Base-by-base conservation (phyloP, 1,140 invertebrate genomes). In the Polypedilum pembai region DNA sequence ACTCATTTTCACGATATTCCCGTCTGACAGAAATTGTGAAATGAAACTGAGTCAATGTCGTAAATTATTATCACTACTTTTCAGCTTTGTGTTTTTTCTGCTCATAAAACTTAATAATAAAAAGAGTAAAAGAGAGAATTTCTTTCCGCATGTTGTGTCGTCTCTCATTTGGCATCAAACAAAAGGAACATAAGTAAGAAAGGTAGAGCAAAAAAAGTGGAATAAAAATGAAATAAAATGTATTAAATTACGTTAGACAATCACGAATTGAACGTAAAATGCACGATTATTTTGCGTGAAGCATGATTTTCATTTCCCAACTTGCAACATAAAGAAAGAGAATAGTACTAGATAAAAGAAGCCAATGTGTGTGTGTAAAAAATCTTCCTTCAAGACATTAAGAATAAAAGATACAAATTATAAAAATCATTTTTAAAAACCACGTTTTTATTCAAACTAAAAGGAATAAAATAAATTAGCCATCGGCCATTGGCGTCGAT, bases 251-350 rank as follows among this genome's bases (percentile, higher is more conserved):
- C 65, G 17, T 69, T 69, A 69, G 65, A 69, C 65, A 69, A 33
- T 69, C 65, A 69, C 65, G 65, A 69, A 69, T 69, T 69, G 65
- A 69, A 69, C 65, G 65, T 69, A 69, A 56, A 69, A 69, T 69
- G 65, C 65, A 69, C 65, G 65, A 69, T 69, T 56, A 56, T 56
- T 69, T 69, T 69, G 65, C 65, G 65, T 69, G 65, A 69, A 69
- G 17, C 65, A 69, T 69, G 65, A 69, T 69, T 69, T 69, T 21
- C 8, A 18, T 66, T 21, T 69, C 17, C 24, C 24, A 33, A 33
- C 24, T n/a, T 20, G 20, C 20, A 69, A 18, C 65, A 18, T 5
- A 18, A 10, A 18, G 65, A 21, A 7, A 18, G 20, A 5, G 65
- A 69, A 56, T 21, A 18, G n/a, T 10, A 21, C 17, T 69, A 21